Evolutionary conservation across 1,140 invertebrate genomes (phyloP).

Genomic region (Drosophila equinoxialis): DNA sequence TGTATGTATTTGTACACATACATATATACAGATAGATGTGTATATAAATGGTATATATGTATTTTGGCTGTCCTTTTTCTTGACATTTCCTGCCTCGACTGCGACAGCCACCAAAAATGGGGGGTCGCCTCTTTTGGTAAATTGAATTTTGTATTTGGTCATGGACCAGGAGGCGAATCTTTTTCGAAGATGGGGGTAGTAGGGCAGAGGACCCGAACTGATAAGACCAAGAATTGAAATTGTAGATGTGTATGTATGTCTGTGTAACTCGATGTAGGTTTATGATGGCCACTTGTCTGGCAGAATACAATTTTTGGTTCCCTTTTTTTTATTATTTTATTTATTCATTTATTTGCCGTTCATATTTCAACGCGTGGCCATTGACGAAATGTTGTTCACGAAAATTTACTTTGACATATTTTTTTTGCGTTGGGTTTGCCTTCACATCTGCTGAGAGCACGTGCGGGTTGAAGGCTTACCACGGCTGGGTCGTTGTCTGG

Average conservation of each 20-base stretch:
- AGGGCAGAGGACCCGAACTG: constrained; percentile 34
- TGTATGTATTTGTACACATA: neutral
- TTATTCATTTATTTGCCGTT: constrained; percentile 40
- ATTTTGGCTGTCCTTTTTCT: constrained; percentile 35
- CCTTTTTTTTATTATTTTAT: constrained; percentile 26
- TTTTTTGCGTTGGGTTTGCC: neutral
- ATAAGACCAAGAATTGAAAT: constrained; percentile 54
- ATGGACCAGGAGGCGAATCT: neutral
- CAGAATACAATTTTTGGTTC: constrained; percentile 60
- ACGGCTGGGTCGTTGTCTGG: constrained; percentile 8
- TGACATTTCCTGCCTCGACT: constrained; percentile 15
- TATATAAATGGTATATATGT: constrained; percentile 26
- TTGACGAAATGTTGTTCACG: constrained; percentile 46
- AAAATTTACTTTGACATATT: constrained; percentile 73
- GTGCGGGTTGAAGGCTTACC: constrained; percentile 25
- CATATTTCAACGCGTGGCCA: constrained; percentile 60
- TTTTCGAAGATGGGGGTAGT: constrained; percentile 11
- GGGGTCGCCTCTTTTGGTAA: constrained; percentile 44
- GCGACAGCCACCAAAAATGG: constrained; percentile 7
- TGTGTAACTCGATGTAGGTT: constrained; percentile 16
- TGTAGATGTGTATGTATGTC: constrained; percentile 41
- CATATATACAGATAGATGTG: neutral
- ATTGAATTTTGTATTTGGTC: constrained; percentile 62
- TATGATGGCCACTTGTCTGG: constrained; percentile 57
- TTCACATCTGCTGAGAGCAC: constrained; percentile 23